phyloP scores from a whole-genome alignment of 1,140 invertebrate species.

The Eupristina koningsbergeri region DNA sequence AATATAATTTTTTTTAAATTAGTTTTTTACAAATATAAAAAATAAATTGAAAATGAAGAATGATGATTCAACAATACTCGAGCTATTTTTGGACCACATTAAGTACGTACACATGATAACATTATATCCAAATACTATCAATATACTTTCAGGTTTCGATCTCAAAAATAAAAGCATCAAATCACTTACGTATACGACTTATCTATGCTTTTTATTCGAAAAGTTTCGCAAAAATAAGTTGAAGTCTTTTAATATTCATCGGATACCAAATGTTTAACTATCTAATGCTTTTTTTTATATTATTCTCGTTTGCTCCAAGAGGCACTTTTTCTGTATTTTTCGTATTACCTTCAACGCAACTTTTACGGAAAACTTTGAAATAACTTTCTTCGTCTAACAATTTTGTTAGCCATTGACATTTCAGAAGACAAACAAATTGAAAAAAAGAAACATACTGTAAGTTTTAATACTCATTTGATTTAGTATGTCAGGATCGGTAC shows the following conservation, averaged over 20 bases:
- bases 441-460: not conserved
- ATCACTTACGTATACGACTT: not conserved
- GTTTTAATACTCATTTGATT: not conserved
- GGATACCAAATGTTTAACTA: not conserved
- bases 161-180: not conserved
- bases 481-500: not conserved
- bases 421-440: not conserved
- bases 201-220: not conserved
- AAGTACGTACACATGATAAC: not conserved
- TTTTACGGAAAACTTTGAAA: not conserved
- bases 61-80: too few species aligned
- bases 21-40: not conserved
- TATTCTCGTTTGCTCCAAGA: not conserved
- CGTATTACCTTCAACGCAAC: not conserved
- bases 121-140: not conserved
- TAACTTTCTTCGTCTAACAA: not conserved
- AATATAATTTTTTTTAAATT: not conserved
- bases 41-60: not conserved
- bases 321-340: not conserved
- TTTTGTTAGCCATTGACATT: not conserved
- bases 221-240: slow-evolving; percentile 2
- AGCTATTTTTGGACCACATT: not conserved
- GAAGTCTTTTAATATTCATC: not conserved
- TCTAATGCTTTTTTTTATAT: not conserved
- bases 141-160: not conserved